Evolutionary conservation across 2,113 vertebrate genomes (phyloP).

Genomic region (Phyllostomus hastatus): DNA sequence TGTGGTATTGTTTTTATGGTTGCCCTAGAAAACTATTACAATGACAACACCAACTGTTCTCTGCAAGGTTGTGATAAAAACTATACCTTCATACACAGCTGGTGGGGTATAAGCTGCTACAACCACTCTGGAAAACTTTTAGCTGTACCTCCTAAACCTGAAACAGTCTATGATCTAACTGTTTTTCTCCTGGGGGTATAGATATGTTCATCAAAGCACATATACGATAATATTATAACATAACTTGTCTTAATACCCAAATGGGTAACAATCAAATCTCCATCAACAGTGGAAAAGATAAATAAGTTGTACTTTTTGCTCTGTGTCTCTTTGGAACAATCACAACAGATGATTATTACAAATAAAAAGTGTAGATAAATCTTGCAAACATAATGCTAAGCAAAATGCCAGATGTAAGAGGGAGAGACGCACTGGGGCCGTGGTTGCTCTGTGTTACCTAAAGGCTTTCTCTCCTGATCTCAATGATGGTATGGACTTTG

Average conservation of each 20-base stretch:
- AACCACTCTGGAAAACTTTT: neutral
- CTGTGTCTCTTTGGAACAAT: neutral
- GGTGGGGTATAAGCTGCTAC: neutral
- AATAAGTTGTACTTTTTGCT: neutral
- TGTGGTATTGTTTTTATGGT: neutral
- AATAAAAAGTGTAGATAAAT: neutral
- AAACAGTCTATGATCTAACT: neutral
- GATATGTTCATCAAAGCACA: neutral
- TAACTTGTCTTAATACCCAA: neutral
- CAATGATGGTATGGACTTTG: neutral
- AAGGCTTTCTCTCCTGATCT: neutral
- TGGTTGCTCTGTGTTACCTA: neutral
- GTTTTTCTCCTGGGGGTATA: neutral
- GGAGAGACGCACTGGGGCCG: neutral
- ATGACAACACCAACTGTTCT: neutral
- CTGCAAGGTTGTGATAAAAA: neutral
- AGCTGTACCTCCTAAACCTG: neutral
- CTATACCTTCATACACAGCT: neutral
- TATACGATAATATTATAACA: neutral
- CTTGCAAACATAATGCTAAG: neutral
- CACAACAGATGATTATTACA: neutral
- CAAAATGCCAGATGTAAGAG: neutral
- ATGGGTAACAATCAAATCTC: neutral
- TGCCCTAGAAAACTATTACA: neutral
- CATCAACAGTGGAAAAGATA: neutral